Conservation (phyloP, 2,888 invertebrate genomes). For the Fissipunctia ypsillon region DNA sequence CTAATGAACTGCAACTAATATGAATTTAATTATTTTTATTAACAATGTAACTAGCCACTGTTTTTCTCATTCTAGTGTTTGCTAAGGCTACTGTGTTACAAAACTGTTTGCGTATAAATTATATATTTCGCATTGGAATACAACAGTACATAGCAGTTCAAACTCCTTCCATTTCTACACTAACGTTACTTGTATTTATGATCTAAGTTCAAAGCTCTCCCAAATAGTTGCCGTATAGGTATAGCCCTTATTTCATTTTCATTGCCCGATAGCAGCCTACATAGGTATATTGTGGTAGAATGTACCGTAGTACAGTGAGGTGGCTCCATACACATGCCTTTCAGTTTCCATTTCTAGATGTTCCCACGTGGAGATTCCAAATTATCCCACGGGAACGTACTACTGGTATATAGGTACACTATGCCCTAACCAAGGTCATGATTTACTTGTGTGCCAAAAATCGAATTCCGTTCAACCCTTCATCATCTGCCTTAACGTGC, state of each 20-base stretch:
- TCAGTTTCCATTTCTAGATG: neutral
- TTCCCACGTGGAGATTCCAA: neutral
- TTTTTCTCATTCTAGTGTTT: slow-evolving; percentile 37
- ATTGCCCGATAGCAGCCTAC: neutral
- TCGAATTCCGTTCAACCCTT: no score
- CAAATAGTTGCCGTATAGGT: neutral
- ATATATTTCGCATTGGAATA: slow-evolving; percentile 8
- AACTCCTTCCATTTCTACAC: neutral
- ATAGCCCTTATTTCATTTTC: neutral
- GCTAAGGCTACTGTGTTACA: slow-evolving; percentile 24
- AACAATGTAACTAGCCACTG: slow-evolving; percentile 22
- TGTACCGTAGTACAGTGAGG: neutral
- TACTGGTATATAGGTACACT: neutral
- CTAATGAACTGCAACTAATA: slow-evolving; percentile 63
- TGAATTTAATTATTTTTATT: slow-evolving; percentile 56
- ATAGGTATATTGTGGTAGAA: neutral
- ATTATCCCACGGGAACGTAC: neutral
- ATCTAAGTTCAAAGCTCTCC: neutral
- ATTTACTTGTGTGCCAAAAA: no score
- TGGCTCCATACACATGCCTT: neutral
- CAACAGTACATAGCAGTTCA: slow-evolving; percentile 7
- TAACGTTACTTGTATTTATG: neutral
- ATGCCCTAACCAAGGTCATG: neutral
- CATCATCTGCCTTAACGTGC: no score
- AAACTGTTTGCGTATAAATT: slow-evolving; percentile 11